A percentile compares a stretch with the other conserved stretches of the same genome.
Conservation (phyloP, 2,113 vertebrate genomes). For the Phasianus colchicus region DNA sequence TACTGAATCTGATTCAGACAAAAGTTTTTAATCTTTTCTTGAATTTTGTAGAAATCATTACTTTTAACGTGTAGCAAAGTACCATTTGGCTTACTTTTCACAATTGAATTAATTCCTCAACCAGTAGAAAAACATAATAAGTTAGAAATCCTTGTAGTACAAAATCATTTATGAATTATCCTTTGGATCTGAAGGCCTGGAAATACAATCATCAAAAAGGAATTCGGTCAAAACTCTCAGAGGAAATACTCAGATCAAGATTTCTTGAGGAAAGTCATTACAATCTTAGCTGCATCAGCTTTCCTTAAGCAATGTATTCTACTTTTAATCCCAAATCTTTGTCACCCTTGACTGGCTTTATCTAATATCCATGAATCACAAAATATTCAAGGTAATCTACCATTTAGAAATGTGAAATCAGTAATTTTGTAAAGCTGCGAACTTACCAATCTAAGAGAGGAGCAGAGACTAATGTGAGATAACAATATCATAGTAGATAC, state of each 20-base stretch:
- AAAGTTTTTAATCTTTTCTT: background rate
- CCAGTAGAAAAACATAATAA: background rate
- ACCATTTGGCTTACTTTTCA: background rate
- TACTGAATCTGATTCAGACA: background rate
- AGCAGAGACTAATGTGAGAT: background rate
- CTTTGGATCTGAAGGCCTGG: background rate
- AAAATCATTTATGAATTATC: background rate
- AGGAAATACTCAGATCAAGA: background rate
- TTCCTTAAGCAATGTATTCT: background rate
- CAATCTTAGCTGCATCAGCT: background rate
- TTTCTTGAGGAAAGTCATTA: background rate
- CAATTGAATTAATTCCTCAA: background rate
- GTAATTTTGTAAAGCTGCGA: background rate
- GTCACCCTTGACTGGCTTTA: background rate
- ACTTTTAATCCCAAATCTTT: background rate
- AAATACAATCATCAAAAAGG: background rate
- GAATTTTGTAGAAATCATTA: background rate
- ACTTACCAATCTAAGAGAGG: background rate
- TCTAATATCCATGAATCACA: background rate
- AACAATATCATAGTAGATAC: background rate
- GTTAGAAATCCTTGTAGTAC: background rate
- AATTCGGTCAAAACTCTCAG: background rate
- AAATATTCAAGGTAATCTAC: background rate
- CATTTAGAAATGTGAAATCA: background rate
- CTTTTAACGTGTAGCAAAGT: background rate